phyloP scores from a whole-genome alignment of 2,888 invertebrate species.

The Acronicta leporina region DNA sequence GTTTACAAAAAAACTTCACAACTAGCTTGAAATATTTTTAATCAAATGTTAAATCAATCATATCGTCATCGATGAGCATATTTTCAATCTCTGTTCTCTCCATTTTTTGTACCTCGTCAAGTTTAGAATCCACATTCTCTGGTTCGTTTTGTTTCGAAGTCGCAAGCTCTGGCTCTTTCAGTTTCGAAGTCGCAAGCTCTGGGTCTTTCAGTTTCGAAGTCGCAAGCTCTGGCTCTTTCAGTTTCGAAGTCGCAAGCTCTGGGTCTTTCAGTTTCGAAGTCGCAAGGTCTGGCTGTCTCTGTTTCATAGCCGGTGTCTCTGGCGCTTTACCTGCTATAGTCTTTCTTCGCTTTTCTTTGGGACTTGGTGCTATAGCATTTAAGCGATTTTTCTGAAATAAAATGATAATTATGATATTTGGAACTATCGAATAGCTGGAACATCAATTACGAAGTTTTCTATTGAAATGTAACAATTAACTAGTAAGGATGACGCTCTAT shows the following conservation, averaged over 20 bases:
- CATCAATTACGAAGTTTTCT: no score
- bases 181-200: constrained; percentile 10
- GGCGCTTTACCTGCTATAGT: constrained; percentile 48
- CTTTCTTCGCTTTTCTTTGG: constrained; percentile 71
- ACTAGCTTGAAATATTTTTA: constrained; percentile 40
- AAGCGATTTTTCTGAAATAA: constrained; percentile 48
- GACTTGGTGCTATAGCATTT: constrained; percentile 31
- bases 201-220: constrained; percentile 13
- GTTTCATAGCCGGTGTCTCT: constrained; percentile 29
- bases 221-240: constrained; percentile 7
- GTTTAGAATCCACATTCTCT: neutral
- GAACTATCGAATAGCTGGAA: no score
- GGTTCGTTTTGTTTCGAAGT: constrained; percentile 5
- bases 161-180: constrained; percentile 7
- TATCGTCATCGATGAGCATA: constrained; percentile 59
- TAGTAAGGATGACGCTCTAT: no score
- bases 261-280: constrained; percentile 13
- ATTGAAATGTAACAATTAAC: no score
- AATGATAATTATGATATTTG: no score
- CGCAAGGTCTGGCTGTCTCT: constrained; percentile 16
- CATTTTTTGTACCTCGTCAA: constrained; percentile 17
- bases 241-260: constrained; percentile 10
- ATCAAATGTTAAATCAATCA: constrained; percentile 75
- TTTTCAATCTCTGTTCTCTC: constrained; percentile 10
- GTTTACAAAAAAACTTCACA: neutral